Evolutionary conservation across 2,888 invertebrate genomes (phyloP).

Genomic region (Erebia ligea): DNA sequence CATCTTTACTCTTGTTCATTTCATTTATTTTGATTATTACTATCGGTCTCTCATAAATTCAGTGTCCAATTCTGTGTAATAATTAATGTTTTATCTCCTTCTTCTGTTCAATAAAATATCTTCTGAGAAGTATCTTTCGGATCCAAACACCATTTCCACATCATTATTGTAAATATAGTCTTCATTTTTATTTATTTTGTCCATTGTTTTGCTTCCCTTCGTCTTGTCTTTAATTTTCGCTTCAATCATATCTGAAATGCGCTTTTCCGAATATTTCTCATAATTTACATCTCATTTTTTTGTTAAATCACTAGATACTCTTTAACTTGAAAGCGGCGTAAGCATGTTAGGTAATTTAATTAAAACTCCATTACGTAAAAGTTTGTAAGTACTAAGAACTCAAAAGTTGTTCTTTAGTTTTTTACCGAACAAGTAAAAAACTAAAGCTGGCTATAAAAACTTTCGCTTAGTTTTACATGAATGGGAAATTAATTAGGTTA

Average conservation of each 20-base stretch:
- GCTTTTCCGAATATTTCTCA: too few species aligned
- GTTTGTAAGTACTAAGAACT: not conserved
- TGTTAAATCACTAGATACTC: not conserved
- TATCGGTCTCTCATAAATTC: not conserved
- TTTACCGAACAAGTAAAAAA: not conserved
- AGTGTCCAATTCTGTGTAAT: not conserved
- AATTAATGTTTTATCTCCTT: not conserved
- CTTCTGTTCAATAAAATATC: not conserved
- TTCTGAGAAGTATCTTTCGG: not conserved
- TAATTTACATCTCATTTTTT: too few species aligned
- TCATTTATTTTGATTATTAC: not conserved
- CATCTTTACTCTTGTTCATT: not conserved
- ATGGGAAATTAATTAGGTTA: not conserved
- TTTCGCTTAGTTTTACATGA: not conserved
- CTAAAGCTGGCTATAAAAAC: not conserved
- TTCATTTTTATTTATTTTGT: too few species aligned
- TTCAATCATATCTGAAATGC: too few species aligned
- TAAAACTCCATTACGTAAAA: not conserved
- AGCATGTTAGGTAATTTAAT: conserved; percentile 1
- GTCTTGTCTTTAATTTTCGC: too few species aligned
- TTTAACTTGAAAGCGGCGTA: not conserved
- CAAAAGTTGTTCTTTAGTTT: not conserved
- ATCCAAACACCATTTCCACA: too few species aligned
- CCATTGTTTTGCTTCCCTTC: too few species aligned
- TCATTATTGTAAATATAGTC: too few species aligned